phyloP scores from a whole-genome alignment of 2,113 vertebrate genomes.

The Channa maculata region DNA sequence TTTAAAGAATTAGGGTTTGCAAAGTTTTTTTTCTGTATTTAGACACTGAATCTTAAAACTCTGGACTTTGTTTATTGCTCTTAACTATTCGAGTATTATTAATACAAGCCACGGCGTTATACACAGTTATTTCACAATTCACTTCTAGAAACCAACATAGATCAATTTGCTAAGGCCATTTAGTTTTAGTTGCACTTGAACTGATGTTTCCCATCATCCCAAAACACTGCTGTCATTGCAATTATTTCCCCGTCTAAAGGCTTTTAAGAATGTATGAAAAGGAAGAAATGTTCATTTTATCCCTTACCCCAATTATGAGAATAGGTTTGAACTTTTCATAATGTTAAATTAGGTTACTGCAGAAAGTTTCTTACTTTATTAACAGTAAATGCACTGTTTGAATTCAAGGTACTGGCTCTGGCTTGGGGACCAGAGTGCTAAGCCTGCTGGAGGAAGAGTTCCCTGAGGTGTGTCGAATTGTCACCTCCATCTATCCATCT shows the following conservation, averaged over 20 bases:
- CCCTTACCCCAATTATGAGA: not conserved
- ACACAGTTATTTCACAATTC: not conserved
- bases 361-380: not conserved
- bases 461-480: conserved; percentile 93
- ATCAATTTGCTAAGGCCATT: no score
- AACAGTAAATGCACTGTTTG: not conserved
- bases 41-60: not conserved
- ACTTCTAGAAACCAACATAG: no score
- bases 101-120: not conserved
- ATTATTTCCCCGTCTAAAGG: not conserved
- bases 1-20: not conserved
- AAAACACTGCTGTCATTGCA: not conserved
- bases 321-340: not conserved
- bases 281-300: not conserved
- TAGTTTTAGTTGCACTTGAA: no score
- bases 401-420: conserved; percentile 93
- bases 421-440: conserved; percentile 93
- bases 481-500: conserved; percentile 93
- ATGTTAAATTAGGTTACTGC: not conserved
- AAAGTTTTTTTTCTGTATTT: not conserved
- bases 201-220: not conserved
- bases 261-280: not conserved
- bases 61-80: not conserved
- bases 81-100: not conserved
- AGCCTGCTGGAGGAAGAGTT: conserved; percentile 94